A percentile compares a stretch with the other conserved stretches of the same genome.
These are phyloP conservation scores for Horisme vitalbata DNA, from an alignment of 2,888 invertebrate species.

Conservation along the genomic window DNA sequence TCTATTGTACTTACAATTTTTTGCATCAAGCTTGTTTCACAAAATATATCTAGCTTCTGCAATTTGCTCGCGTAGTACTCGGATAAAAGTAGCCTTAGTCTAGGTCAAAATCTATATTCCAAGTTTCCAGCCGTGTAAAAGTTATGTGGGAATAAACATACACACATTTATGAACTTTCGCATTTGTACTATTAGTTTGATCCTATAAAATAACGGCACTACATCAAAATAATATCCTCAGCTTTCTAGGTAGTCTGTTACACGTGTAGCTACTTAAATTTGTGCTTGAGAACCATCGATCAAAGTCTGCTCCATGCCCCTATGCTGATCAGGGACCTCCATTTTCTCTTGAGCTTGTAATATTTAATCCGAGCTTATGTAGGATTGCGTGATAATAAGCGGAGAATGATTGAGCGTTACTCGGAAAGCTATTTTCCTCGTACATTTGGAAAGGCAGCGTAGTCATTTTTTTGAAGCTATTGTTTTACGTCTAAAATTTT, in stretches of 20 bases:
- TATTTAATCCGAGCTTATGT: conserved; percentile 54
- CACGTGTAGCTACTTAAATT: conserved; percentile 39
- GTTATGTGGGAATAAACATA: not conserved
- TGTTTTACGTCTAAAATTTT: too few species aligned
- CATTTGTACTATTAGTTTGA: not conserved
- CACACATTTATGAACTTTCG: too few species aligned
- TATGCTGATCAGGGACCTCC: conserved; percentile 35
- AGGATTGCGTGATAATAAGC: conserved; percentile 56
- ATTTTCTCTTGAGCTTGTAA: conserved; percentile 47
- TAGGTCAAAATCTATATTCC: too few species aligned
- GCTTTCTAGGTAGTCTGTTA: conserved; percentile 11
- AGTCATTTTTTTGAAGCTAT: conserved; percentile 5
- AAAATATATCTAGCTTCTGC: too few species aligned
- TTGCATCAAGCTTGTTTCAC: too few species aligned
- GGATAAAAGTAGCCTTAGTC: too few species aligned
- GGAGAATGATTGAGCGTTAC: conserved; percentile 54
- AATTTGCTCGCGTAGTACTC: too few species aligned
- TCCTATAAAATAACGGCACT: not conserved
- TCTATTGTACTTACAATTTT: too few species aligned
- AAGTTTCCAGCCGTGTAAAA: too few species aligned
- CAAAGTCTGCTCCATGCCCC: conserved; percentile 48
- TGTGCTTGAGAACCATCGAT: conserved; percentile 47
- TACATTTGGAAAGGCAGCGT: conserved; percentile 17
- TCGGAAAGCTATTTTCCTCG: conserved; percentile 35
- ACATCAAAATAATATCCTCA: conserved; percentile 13